Evolutionary conservation across 2,888 invertebrate species (phyloP), one percentile per base, ranked within the genome.

Genomic region (Galerucella pusilla): DNA sequence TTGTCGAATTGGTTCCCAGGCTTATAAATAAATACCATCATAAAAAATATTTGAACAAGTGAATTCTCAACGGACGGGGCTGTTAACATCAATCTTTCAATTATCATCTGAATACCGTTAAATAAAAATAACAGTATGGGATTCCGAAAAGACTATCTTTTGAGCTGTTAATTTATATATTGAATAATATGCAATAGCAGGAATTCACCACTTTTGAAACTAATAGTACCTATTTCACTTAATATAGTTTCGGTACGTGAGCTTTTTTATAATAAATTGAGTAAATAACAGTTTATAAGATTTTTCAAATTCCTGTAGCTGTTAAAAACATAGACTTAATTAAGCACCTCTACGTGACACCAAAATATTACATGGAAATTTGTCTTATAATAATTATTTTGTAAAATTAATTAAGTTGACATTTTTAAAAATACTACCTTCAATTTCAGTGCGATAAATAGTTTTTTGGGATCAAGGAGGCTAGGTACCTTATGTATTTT

Each of bases 261-360:
- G 10, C 9, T 57, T 57, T 57, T 42, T 54, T 20, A 57, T 57
- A 57, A 57, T 57, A 57, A 16, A 57, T 57, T 57, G 20, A 57
- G 57, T 57, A 57, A 57, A 57, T 57, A 57, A 57, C 57, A 57
- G 57, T 57, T 57, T 16, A 57, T 57, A 3, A 57, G 20, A 57
- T 57, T 57, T 57, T 57, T 57, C 10, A 57, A 57, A 16, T 57
- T 57, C 57, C 16, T 54, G 20, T 20, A 57, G 20, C 20, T 57
- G 57, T 57, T 9, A 28, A 57, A 57, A 57, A 57, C 16, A n/a
- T 16, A 20, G 16, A 16, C 20, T 16, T 57, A 16, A 57, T 57
- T 57, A 16, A 11, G 16, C 16, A 57, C 2, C 2, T 16, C 57
- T 57, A 57, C n/a, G 16, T 57, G 16, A 16, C 57, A 49, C 49